Conservation (phyloP, 2,797 vertebrate species). For the Sebastes diploproa region DNA sequence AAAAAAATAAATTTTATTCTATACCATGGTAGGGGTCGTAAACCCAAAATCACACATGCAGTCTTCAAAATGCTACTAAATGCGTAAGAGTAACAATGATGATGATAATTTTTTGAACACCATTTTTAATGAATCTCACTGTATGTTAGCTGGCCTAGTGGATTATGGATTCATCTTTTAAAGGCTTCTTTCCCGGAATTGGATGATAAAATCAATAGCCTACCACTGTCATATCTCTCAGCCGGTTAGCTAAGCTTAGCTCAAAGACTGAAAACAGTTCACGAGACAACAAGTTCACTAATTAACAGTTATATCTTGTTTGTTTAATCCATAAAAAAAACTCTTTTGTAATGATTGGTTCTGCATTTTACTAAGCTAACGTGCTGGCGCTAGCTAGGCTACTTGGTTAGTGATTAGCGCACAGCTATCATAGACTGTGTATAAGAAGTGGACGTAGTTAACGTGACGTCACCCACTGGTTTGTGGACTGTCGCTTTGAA, state of each 20-base stretch:
- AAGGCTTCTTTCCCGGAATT: neutral
- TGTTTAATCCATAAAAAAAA: too few species aligned
- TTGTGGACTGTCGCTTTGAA: neutral
- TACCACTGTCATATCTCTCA: neutral
- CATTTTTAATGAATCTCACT: neutral
- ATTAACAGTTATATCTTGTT: too few species aligned
- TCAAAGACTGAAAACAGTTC: too few species aligned
- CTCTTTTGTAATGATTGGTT: neutral
- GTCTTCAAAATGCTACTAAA: neutral
- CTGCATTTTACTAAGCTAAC: neutral
- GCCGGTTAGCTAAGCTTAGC: neutral
- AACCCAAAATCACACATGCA: neutral
- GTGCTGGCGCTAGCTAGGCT: neutral
- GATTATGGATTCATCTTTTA: neutral
- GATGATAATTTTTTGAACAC: neutral
- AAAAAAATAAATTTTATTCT: neutral
- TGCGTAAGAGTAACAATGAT: neutral
- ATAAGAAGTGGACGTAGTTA: too few species aligned
- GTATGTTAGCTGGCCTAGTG: neutral
- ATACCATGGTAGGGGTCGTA: neutral
- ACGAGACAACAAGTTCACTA: too few species aligned
- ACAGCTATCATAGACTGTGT: too few species aligned
- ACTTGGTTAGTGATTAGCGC: too few species aligned
- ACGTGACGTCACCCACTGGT: accelerated
- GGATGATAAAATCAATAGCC: neutral